phyloP scores from a whole-genome alignment of 2,797 vertebrate species.

The Halcyon chelicuti region DNA sequence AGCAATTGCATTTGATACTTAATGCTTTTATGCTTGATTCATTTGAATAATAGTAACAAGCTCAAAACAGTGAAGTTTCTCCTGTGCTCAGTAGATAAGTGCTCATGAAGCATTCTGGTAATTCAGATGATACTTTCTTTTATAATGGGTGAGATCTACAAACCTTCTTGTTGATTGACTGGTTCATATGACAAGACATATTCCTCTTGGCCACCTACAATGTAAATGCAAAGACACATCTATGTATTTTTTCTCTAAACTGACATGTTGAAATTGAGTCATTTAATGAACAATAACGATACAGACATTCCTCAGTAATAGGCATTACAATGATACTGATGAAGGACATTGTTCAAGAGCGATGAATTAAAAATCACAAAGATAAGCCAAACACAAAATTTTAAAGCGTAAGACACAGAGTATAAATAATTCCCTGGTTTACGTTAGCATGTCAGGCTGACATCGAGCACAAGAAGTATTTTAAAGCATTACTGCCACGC shows the following conservation, averaged over 20 bases:
- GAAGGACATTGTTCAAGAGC: neutral
- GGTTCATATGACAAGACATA: constrained; percentile 95
- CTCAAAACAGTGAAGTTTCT: neutral
- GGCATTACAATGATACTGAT: neutral
- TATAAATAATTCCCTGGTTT: neutral
- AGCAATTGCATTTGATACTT: neutral
- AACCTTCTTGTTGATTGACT: constrained; percentile 96
- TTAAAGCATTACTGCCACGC: neutral
- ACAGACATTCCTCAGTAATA: constrained; percentile 25
- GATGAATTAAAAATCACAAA: constrained; percentile 8
- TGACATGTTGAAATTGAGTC: neutral
- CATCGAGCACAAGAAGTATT: neutral
- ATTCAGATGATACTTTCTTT: neutral
- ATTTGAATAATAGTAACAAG: neutral
- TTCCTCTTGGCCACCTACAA: constrained; percentile 93
- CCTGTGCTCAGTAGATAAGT: neutral
- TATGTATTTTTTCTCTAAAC: neutral
- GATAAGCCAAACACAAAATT: constrained; percentile 4
- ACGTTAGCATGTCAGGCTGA: neutral
- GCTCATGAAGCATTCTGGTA: neutral
- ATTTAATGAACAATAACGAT: neutral
- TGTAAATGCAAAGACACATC: constrained; percentile 30
- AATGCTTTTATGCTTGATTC: neutral
- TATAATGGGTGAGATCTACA: constrained; percentile 33
- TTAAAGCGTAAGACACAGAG: constrained; percentile 23